Evolutionary conservation across 35 echinoderm and acorn worm genomes (phyloP).

Genomic region (Holothuria glaberrima): DNA sequence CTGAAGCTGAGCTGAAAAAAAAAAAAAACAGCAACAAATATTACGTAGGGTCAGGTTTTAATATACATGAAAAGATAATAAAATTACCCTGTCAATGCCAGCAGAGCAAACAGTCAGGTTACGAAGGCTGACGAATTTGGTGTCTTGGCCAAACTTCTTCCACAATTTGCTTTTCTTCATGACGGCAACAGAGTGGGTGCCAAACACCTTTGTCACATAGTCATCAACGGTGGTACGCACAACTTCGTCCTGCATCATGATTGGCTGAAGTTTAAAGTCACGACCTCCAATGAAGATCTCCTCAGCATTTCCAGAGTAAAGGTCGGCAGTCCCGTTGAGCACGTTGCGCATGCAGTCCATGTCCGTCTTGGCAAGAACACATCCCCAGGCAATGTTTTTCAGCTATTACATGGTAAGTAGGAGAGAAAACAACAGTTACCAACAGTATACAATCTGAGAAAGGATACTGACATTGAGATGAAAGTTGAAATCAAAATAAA

Average conservation of each 20-base stretch:
- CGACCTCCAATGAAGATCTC: conserved; percentile 93
- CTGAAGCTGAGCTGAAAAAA: too few relatives aligned
- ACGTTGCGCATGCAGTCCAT: conserved; percentile 96
- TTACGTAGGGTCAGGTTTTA: too few relatives aligned
- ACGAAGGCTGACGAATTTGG: conserved; percentile 66
- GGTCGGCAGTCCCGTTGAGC: conserved; percentile 80
- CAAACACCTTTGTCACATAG: conserved; percentile 51
- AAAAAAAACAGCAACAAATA: too few relatives aligned
- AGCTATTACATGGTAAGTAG: conserved; percentile 31
- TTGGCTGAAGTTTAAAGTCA: conserved; percentile 84
- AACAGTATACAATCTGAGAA: too few relatives aligned
- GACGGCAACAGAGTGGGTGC: conserved; percentile 85
- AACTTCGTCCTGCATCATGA: conserved; percentile 67
- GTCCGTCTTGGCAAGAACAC: conserved; percentile 56
- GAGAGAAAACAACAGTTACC: not conserved
- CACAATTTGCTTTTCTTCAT: conserved; percentile 65
- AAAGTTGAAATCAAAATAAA: too few relatives aligned
- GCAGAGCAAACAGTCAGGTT: conserved; percentile 87
- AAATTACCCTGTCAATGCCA: conserved; percentile 77
- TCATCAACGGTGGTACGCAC: conserved; percentile 41
- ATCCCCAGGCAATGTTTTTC: conserved; percentile 86
- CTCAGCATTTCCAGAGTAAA: conserved; percentile 63
- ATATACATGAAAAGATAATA: too few relatives aligned
- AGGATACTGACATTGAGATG: too few relatives aligned
- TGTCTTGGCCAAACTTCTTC: conserved; percentile 56